Conservation (phyloP, 2,888 invertebrate genomes). For the Andrena chrysosceles region DNA sequence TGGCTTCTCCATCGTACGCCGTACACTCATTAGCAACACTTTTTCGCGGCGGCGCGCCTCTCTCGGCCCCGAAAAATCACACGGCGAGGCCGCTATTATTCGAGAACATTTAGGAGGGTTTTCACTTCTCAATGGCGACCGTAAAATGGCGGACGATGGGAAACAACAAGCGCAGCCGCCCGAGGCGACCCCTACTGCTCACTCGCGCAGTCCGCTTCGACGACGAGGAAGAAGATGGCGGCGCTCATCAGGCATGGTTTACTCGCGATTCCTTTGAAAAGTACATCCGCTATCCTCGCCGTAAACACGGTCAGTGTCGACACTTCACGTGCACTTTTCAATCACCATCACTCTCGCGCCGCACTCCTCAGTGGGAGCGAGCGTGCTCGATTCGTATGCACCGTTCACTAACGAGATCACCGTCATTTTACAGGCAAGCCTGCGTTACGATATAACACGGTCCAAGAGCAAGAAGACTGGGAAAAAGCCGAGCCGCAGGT, state of each 20-base stretch:
- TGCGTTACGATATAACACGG: conserved; percentile 58
- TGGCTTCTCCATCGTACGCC: conserved; percentile 93
- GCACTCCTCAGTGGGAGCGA: conserved; percentile 4
- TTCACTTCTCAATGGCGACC: conserved; percentile 96
- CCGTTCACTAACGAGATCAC: conserved; percentile 53
- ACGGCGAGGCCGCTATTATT: conserved; percentile 76
- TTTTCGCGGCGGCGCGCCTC: conserved; percentile 67
- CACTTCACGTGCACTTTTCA: conserved; percentile 81
- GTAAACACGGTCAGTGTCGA: conserved; percentile 73
- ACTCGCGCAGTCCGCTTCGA: conserved; percentile 73
- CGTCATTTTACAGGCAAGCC: conserved; percentile 67
- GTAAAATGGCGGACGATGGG: conserved; percentile 93
- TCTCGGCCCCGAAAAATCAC: conserved; percentile 66
- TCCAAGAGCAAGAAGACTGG: conserved; percentile 48
- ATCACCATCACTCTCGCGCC: conserved; percentile 9
- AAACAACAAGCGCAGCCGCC: conserved; percentile 93
- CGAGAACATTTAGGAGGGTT: conserved; percentile 88
- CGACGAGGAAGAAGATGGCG: conserved; percentile 86
- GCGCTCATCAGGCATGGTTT: conserved; percentile 87
- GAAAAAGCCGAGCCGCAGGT: conserved; percentile 1
- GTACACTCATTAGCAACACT: conserved; percentile 77
- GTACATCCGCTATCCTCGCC: conserved; percentile 56
- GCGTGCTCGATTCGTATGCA: conserved; percentile 4
- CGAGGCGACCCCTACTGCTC: conserved; percentile 86
- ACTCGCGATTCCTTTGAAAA: conserved; percentile 70